Evolutionary conservation across 2,113 vertebrate species (phyloP).

Genomic region (Cavia porcellus): DNA sequence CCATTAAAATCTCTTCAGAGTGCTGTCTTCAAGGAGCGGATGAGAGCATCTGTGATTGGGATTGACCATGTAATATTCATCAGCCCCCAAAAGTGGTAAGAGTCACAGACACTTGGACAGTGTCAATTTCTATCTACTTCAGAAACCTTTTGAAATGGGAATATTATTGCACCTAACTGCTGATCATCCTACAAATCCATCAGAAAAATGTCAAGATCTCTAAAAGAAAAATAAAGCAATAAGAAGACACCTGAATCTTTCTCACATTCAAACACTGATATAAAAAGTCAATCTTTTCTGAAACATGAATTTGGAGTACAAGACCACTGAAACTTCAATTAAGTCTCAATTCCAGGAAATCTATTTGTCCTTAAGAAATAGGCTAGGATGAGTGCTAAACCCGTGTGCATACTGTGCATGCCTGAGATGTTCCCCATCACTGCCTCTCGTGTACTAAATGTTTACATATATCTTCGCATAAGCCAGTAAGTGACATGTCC

Average conservation of each 20-base stretch:
- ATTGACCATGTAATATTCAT: constrained; percentile 38
- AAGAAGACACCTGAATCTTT: not conserved
- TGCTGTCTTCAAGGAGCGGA: not conserved
- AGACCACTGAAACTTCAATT: not conserved
- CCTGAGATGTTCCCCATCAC: not conserved
- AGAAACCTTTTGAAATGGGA: not conserved
- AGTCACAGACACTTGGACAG: constrained; percentile 52
- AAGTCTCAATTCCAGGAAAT: not conserved
- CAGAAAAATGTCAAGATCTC: not conserved
- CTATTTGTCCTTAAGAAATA: not conserved
- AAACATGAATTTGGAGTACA: not conserved
- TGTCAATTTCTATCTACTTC: constrained; percentile 37
- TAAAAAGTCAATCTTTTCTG: not conserved
- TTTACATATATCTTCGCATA: not conserved
- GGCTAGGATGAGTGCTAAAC: not conserved
- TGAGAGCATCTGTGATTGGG: not conserved
- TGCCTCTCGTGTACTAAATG: not conserved
- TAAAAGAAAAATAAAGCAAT: not conserved
- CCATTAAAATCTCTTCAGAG: not conserved
- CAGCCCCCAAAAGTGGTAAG: constrained; percentile 12
- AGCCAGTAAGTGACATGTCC: not conserved
- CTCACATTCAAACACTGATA: not conserved
- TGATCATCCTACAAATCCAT: not conserved
- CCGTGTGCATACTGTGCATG: not conserved
- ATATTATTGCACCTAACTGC: not conserved